Evolutionary conservation across 2,797 vertebrate genomes (phyloP).

Genomic region (Sebastes hubbsi): DNA sequence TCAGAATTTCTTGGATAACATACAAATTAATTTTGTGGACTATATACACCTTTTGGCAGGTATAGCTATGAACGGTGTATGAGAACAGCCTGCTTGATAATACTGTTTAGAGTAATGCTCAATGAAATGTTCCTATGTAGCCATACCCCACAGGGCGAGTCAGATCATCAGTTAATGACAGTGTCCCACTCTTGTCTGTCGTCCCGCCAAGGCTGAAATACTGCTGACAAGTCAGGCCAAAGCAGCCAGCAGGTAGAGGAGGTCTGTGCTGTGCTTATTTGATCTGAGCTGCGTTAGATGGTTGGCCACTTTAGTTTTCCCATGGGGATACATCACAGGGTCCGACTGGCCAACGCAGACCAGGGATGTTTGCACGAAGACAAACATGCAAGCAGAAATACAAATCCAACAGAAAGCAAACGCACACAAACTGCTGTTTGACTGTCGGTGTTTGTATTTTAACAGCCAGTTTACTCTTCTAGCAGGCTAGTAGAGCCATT

Average conservation of each 20-base stretch:
- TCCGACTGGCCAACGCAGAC: background rate
- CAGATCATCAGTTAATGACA: background rate
- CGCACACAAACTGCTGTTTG: conserved; percentile 8
- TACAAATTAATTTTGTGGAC: no score
- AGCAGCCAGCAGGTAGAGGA: background rate
- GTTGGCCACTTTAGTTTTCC: conserved; percentile 7
- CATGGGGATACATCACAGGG: background rate
- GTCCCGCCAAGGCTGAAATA: background rate
- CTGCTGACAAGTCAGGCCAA: background rate
- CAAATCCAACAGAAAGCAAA: conserved; percentile 21
- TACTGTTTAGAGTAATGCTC: background rate
- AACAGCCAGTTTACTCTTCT: conserved; percentile 7
- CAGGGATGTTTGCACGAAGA: background rate
- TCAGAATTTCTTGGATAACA: no score
- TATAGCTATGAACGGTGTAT: no score
- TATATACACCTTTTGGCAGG: no score
- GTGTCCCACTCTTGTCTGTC: background rate
- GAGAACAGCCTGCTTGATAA: background rate
- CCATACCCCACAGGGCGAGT: background rate
- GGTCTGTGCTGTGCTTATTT: conserved; percentile 5
- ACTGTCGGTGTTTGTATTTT: conserved; percentile 18
- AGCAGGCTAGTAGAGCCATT: background rate
- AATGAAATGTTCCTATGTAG: background rate
- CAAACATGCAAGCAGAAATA: background rate
- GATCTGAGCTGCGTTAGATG: background rate